phyloP scores from a whole-genome alignment of 2,888 invertebrate species.

The Epirrita christyi region DNA sequence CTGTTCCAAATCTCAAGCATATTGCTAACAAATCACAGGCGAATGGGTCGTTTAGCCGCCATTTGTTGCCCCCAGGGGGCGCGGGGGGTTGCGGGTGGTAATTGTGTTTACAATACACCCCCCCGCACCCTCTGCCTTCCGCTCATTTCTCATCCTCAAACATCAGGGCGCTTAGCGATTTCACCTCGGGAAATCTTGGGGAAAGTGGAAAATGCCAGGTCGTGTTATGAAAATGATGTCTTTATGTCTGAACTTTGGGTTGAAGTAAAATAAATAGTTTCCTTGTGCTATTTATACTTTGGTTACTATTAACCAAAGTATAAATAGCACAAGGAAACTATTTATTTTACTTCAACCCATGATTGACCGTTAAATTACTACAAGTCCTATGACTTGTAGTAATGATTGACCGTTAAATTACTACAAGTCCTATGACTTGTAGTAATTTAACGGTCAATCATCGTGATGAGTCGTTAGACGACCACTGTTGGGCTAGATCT shows the following conservation, averaged over 20 bases:
- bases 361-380: too few species aligned
- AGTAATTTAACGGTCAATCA: too few species aligned
- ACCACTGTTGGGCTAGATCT: too few species aligned
- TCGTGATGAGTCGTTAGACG: too few species aligned
- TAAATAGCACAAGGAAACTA: too few species aligned
- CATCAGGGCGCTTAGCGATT: constrained; percentile 75
- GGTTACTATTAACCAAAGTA: too few species aligned
- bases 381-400: too few species aligned
- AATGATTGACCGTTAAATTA: too few species aligned
- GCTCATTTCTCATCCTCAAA: constrained; percentile 77
- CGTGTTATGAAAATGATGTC: constrained; percentile 40
- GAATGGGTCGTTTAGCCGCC: constrained; percentile 83
- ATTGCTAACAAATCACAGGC: constrained; percentile 83
- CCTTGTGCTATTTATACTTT: too few species aligned
- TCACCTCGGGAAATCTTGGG: constrained; percentile 68
- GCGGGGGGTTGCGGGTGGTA: constrained; percentile 63
- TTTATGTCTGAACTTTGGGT: constrained; percentile 22
- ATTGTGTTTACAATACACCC: constrained; percentile 76
- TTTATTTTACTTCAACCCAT: background rate
- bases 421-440: too few species aligned
- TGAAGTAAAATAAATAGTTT: too few species aligned
- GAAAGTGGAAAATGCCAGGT: constrained; percentile 58
- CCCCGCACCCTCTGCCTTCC: constrained; percentile 59
- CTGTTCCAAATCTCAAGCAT: constrained; percentile 79
- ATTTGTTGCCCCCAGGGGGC: constrained; percentile 72